A percentile compares a stretch with the other conserved stretches of the same genome.
Conservation (phyloP, 1,140 invertebrate genomes). For the Bombus terrestris region DNA sequence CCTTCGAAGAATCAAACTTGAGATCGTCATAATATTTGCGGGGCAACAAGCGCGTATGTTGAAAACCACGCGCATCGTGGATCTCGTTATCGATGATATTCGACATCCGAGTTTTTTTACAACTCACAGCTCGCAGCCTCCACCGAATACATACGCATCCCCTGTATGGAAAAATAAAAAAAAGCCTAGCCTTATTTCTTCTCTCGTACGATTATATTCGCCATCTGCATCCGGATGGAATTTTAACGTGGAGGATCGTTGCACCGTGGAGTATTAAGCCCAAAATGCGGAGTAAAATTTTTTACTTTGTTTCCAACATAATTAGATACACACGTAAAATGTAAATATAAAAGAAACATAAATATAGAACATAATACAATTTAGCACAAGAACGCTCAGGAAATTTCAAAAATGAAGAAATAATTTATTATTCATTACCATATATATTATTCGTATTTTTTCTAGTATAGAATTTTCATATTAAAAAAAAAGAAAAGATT, state of each 20-base stretch:
- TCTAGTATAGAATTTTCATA: no score
- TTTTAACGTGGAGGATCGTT: conserved; percentile 4
- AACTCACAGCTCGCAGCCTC: no score
- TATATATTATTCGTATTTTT: no score
- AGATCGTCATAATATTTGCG: not conserved
- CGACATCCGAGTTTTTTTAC: not conserved
- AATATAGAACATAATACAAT: no score
- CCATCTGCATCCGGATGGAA: conserved; percentile 11
- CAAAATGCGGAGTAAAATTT: not conserved
- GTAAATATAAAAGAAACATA: not conserved
- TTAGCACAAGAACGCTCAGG: no score
- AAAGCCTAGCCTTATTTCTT: conserved; percentile 4
- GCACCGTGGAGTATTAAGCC: not conserved
- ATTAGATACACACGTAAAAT: no score
- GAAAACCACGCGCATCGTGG: not conserved
- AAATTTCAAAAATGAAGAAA: no score
- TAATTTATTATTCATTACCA: no score
- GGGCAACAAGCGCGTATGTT: not conserved
- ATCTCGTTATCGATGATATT: conserved; percentile 20
- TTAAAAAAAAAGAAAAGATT: no score
- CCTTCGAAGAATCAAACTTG: not conserved
- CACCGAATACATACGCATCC: not conserved
- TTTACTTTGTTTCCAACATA: no score
- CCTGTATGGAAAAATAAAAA: not conserved
- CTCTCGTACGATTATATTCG: no score